phyloP scores from a whole-genome alignment of 2,888 invertebrate genomes.

The Drosophila melanosoma region DNA sequence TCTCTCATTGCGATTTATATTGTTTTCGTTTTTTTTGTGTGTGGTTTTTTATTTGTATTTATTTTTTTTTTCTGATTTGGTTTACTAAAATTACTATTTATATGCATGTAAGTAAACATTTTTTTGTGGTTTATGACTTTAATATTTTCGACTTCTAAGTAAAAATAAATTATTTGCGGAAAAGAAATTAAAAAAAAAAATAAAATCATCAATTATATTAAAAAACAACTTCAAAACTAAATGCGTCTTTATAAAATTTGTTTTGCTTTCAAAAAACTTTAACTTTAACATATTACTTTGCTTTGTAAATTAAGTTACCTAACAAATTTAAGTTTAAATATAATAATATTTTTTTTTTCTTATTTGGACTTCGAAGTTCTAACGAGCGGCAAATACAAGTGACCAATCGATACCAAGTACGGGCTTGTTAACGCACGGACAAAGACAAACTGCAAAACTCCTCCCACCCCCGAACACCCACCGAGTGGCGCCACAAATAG shows the following conservation, averaged over 20 bases:
- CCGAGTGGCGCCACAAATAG: too few species aligned
- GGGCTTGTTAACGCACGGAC: too few species aligned
- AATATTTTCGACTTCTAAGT: slow-evolving; percentile 12
- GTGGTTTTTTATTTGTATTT: slow-evolving; percentile 9
- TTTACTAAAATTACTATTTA: background rate
- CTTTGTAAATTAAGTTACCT: background rate
- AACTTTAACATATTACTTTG: too few species aligned
- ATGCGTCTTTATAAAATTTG: background rate
- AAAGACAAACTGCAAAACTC: too few species aligned
- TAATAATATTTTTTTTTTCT: background rate
- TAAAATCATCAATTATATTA: background rate
- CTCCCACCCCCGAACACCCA: too few species aligned
- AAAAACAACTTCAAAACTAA: background rate
- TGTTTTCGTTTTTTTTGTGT: slow-evolving; percentile 5
- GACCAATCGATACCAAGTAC: too few species aligned
- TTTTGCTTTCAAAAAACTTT: background rate
- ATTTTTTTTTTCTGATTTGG: background rate
- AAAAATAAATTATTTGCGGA: slow-evolving; percentile 10
- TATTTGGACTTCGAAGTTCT: too few species aligned
- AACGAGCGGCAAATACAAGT: too few species aligned
- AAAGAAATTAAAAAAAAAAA: background rate
- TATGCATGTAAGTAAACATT: slow-evolving; percentile 21
- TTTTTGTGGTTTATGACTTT: slow-evolving; percentile 19
- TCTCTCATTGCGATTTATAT: slow-evolving; percentile 39
- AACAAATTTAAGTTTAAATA: background rate